Base-by-base conservation (phyloP, 1,140 invertebrate species). In the Drosophila mojavensis region DNA sequence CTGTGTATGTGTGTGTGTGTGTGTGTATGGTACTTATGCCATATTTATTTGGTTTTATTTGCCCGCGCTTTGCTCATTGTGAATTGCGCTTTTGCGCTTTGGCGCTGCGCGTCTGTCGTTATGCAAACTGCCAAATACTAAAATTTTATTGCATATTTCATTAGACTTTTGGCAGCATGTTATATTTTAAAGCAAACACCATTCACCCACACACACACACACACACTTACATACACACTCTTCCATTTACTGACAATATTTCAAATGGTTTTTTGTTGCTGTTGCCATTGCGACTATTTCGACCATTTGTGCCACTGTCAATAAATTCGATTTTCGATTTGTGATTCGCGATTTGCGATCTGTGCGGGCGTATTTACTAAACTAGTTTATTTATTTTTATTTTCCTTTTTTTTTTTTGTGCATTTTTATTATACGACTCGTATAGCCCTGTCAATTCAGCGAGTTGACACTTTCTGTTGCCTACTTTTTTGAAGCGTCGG, bases 91-190 rank as follows among this genome's bases (percentile, higher is more conserved):
- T 88, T 77, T 83, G 41, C 43, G 79, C 79, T 88, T 88, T 77
- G 79, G 41, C 43, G 43, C 58, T 17, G 67, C 66, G 60, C 58
- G 15, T 45, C 56, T 48, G n/a, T 51, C 36, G 62, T 75, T 86
- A 81, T 84, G 39, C 68, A 64, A 79, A 86, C 72, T 82, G 76
- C 54, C 64, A 86, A 88, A 86, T 47, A 86, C 79, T 86, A 64
- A 83, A 83, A 88, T 88, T 88, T 89, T 88, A 88, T 88, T 88
- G 80, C 83, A 88, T 88, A 88, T 88, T 88, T 88, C 83, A 88
- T 88, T 88, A 88, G 80, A 88, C 72, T 88, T 83, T 83, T 77
- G 80, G 41, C 56, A 71, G 75, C 75, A 55, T 83, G 74, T 79
- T 71, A 79, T 82, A 77, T 75, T 79, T 82, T 83, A 77, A 88